A percentile compares a stretch with the other conserved stretches of the same genome.
Evolutionary conservation across 2,113 vertebrate species (phyloP).

Genomic region (Alosa alosa): DNA sequence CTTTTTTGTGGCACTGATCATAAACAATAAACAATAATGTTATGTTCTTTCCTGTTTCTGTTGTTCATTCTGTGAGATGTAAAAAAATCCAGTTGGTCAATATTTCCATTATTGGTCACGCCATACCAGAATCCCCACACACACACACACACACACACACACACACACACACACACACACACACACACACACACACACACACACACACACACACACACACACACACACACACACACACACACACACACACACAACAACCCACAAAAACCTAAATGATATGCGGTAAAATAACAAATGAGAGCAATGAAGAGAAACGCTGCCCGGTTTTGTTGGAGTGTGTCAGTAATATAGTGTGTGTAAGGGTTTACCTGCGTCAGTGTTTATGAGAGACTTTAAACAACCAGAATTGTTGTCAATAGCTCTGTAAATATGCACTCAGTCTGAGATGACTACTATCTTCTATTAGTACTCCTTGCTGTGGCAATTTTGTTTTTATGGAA

Average conservation of each 20-base stretch:
- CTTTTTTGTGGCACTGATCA: background rate
- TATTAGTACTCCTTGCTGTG: background rate
- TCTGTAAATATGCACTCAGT: background rate
- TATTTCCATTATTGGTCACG: background rate
- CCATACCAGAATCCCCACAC: background rate
- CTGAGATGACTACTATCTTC: background rate
- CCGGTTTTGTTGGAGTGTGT: background rate
- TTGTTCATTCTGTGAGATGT: background rate
- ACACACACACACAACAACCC: too few relatives aligned
- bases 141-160: too few relatives aligned
- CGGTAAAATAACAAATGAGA: background rate
- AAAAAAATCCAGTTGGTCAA: background rate
- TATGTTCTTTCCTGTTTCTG: background rate
- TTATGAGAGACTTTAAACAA: background rate
- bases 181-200: too few relatives aligned
- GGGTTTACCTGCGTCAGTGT: background rate
- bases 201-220: too few relatives aligned
- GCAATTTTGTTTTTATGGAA: background rate
- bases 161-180: too few relatives aligned
- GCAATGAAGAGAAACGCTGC: background rate
- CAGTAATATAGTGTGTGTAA: background rate
- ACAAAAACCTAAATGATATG: background rate
- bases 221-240: too few relatives aligned
- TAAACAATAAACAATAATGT: background rate
- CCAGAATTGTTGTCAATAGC: background rate